A percentile compares a stretch with the other conserved stretches of the same genome.
Evolutionary conservation across 2,113 vertebrate species (phyloP).

Genomic region (Anoura caudifer): DNA sequence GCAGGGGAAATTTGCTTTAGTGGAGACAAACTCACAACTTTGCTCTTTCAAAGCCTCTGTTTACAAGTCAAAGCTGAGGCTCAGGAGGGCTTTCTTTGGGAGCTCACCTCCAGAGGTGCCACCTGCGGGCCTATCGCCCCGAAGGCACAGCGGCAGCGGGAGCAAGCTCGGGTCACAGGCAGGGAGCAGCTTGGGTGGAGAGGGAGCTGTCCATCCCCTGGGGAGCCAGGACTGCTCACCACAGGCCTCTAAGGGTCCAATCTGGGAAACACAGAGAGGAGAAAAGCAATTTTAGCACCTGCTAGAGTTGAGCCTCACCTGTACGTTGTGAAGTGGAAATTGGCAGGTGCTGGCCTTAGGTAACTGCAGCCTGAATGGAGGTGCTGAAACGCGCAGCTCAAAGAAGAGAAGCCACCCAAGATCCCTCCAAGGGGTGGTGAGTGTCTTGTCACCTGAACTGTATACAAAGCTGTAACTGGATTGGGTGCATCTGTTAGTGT

Average conservation of each 20-base stretch:
- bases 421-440: not conserved
- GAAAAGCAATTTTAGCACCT: not conserved
- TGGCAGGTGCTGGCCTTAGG: not conserved
- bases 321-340: not conserved
- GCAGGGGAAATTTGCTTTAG: slow-evolving; percentile 76
- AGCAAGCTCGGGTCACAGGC: slow-evolving; percentile 38
- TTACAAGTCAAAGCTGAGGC: slow-evolving; percentile 76
- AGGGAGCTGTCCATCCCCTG: not conserved
- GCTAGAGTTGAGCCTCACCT: not conserved
- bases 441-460: not conserved
- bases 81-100: slow-evolving; percentile 59
- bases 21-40: slow-evolving; percentile 76
- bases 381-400: not conserved
- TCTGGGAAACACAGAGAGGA: not conserved
- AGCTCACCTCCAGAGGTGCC: slow-evolving; percentile 55
- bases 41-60: slow-evolving; percentile 78
- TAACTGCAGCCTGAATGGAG: not conserved
- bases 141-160: not conserved
- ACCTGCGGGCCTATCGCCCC: slow-evolving; percentile 50
- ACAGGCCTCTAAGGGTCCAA: not conserved
- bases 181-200: slow-evolving; percentile 26
- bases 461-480: not conserved
- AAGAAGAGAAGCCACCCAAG: not conserved
- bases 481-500: not conserved
- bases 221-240: not conserved